Evolutionary conservation across 2,888 invertebrate genomes (phyloP).

Genomic region (Drosophila basisetae): DNA sequence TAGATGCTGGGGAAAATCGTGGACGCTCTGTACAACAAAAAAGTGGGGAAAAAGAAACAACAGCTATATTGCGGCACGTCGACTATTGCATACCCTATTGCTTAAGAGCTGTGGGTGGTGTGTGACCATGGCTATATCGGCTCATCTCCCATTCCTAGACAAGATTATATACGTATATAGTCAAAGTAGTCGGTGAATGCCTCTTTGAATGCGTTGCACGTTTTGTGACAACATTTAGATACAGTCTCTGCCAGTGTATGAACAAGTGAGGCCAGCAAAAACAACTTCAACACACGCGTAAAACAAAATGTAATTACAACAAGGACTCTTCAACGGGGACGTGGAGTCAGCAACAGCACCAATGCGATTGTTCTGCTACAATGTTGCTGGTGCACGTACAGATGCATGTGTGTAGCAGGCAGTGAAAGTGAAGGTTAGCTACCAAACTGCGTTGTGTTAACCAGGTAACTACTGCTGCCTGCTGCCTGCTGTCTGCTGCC

Average conservation of each 20-base stretch:
- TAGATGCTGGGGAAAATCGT: slow-evolving; percentile 14
- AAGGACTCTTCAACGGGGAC: slow-evolving; percentile 63
- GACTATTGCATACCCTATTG: background rate
- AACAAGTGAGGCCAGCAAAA: slow-evolving; percentile 62
- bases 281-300: slow-evolving; percentile 74
- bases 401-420: slow-evolving; percentile 23
- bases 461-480: slow-evolving; percentile 5
- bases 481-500: background rate
- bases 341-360: slow-evolving; percentile 14
- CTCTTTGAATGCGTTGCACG: background rate
- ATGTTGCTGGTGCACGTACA: slow-evolving; percentile 45
- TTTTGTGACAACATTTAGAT: background rate
- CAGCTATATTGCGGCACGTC: background rate
- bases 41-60: background rate
- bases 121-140: background rate
- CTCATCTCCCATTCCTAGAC: background rate
- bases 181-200: background rate
- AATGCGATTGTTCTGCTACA: slow-evolving; percentile 68
- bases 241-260: background rate
- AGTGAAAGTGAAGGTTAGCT: slow-evolving; percentile 78
- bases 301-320: slow-evolving; percentile 80
- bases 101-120: background rate
- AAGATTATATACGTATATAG: background rate
- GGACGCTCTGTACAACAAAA: slow-evolving; percentile 7
- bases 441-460: slow-evolving; percentile 45